A percentile compares a stretch with the other conserved stretches of the same genome.
These are phyloP conservation scores for Leptoclinus maculatus DNA, from an alignment of 2,797 vertebrate genomes.

Conservation along the genomic window DNA sequence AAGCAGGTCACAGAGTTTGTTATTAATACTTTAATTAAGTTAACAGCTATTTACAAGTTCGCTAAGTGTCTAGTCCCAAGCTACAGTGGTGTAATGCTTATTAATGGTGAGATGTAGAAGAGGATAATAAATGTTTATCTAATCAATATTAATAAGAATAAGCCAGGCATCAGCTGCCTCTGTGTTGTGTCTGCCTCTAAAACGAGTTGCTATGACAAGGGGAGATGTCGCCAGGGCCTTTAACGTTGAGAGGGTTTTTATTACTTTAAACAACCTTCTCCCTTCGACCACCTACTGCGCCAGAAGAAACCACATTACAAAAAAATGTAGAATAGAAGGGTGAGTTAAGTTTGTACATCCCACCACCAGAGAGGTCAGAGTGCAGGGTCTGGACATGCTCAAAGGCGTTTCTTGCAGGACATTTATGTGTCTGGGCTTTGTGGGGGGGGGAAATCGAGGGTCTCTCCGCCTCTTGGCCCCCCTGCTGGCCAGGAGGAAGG, in stretches of 20 bases:
- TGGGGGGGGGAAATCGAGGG: slow-evolving; percentile 5
- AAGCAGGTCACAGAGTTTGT: not conserved
- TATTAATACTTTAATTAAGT: not conserved
- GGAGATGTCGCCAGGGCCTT: not conserved
- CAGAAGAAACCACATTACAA: not conserved
- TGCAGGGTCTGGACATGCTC: slow-evolving; percentile 19
- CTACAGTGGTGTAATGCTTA: not conserved
- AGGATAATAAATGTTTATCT: not conserved
- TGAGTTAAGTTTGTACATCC: not conserved
- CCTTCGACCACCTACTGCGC: not conserved
- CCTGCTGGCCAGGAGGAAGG: slow-evolving; percentile 11
- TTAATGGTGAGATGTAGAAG: not conserved
- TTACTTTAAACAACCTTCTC: slow-evolving; percentile 3
- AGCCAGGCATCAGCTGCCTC: not conserved
- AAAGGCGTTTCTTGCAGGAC: slow-evolving; percentile 18
- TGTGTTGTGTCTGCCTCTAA: not conserved
- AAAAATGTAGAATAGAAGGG: not conserved
- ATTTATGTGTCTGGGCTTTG: slow-evolving; percentile 10
- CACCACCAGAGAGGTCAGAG: slow-evolving; percentile 3
- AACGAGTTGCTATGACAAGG: not conserved
- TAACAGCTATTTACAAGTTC: not conserved
- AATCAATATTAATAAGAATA: not conserved
- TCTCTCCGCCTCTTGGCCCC: slow-evolving; percentile 7
- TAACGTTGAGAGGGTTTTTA: not conserved
- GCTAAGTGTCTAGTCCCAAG: not conserved